Base-by-base conservation (phyloP, 2,888 invertebrate species). In the Tryphoninae sp. region DNA sequence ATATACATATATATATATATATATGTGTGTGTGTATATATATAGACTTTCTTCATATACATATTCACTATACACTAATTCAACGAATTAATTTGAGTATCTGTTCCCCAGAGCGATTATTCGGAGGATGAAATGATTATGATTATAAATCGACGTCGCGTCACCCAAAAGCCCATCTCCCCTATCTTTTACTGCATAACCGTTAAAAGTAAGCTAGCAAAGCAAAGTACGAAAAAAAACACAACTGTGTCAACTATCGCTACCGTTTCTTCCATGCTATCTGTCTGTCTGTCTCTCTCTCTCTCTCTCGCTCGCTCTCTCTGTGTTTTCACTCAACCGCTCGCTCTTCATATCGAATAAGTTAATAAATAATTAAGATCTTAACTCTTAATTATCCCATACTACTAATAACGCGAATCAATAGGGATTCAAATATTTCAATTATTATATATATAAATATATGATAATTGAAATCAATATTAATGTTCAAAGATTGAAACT, bases 381-480 rank as follows among this genome's bases (percentile, higher is more conserved):
- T 83, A 78, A 84, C 73, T 84, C 80, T 74, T 78, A 81, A 80
- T 83, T 81, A 84, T 83, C 59, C 74, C 78, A 80, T 83, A 84
- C 71, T 85, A 84, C 78, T 84, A 85, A 85, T 82, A 82, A 73
- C 84, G 78, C 78, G 85, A 87, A 86, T 87, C 83, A 85, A 86
- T 86, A 82, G 86, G 86, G 86, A 87, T 87, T 87, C 86, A 84
- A 86, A 83, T 84, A 82, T 84, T 81, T 78, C 82, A 80, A 79
- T 73, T 49, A 76, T 76, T 26, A 80, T 64, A 75, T 79, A 72
- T 75, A 58, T 26, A 58, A 16, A 33, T 55, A 26, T 58, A 23
- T 40, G 45, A 65, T 71, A 53, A 59, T 59, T 22, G 59, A 64
- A 75, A 81, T 59, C 68, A 79, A 72, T 79, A 82, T 71, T 75